Evolutionary conservation across 2,888 invertebrate genomes (phyloP).

Genomic region (Atrina japonica): DNA sequence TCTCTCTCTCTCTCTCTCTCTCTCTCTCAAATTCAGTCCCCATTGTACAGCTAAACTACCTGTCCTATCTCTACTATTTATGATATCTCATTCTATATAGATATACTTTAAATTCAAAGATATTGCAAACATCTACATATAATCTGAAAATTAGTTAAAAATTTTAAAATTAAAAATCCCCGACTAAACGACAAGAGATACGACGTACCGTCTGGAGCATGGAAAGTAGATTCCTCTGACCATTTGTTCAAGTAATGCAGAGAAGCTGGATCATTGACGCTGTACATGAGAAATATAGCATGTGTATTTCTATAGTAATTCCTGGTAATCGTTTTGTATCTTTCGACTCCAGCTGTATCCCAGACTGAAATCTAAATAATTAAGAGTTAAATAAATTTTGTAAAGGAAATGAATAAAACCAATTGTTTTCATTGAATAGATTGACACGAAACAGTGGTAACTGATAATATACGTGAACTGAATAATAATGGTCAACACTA

Average conservation of each 20-base stretch:
- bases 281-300: conserved; percentile 61
- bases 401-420: neutral
- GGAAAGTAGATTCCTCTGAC: conserved; percentile 54
- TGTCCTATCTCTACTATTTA: too few relatives aligned
- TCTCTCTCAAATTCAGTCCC: too few relatives aligned
- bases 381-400: neutral
- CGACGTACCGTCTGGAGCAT: conserved; percentile 59
- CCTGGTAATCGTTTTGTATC: conserved; percentile 64
- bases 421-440: too few relatives aligned
- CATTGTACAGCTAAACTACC: too few relatives aligned
- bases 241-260: conserved; percentile 60
- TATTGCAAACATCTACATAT: too few relatives aligned
- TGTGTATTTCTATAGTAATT: conserved; percentile 69
- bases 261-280: conserved; percentile 59
- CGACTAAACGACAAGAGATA: neutral
- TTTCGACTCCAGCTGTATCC: conserved; percentile 69
- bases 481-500: too few relatives aligned
- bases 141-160: too few relatives aligned
- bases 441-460: neutral
- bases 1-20: too few relatives aligned
- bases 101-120: too few relatives aligned
- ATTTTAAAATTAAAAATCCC: too few relatives aligned
- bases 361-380: conserved; percentile 55
- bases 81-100: too few relatives aligned
- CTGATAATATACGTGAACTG: neutral